phyloP scores from a whole-genome alignment of 2,797 vertebrate genomes.

The Gymnodraco acuticeps region DNA sequence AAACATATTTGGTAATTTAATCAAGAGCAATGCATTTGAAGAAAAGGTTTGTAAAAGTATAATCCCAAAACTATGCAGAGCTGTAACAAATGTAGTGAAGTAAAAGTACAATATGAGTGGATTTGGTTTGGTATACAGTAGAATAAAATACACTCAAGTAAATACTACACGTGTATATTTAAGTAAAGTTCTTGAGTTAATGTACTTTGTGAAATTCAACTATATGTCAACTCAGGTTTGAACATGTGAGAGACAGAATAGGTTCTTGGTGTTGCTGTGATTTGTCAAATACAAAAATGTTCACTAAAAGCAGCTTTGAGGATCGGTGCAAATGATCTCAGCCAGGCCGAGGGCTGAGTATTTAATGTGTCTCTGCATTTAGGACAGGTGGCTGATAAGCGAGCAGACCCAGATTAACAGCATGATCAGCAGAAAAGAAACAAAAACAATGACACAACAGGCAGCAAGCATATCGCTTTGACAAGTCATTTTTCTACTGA shows the following conservation, averaged over 20 bases:
- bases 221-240: not conserved
- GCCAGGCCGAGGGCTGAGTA: not conserved
- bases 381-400: constrained; percentile 19
- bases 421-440: constrained; percentile 24
- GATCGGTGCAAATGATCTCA: constrained; percentile 19
- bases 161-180: not conserved
- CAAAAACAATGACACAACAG: constrained; percentile 42
- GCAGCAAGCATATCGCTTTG: constrained; percentile 48
- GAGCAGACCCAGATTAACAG: constrained; percentile 30
- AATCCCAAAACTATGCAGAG: too few relatives aligned
- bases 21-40: too few relatives aligned
- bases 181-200: not conserved
- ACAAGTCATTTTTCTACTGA: constrained; percentile 49
- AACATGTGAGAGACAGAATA: not conserved
- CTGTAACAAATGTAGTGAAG: not conserved
- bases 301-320: constrained; percentile 28
- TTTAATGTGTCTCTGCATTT: constrained; percentile 25
- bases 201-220: not conserved
- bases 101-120: too few relatives aligned
- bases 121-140: not conserved
- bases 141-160: not conserved
- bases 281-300: constrained; percentile 26
- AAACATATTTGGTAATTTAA: too few relatives aligned
- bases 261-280: not conserved
- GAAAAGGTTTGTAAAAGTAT: too few relatives aligned